A percentile compares a stretch with the other conserved stretches of the same genome.
Conservation (phyloP, 2,888 invertebrate genomes). For the Microplitis deprimator region DNA sequence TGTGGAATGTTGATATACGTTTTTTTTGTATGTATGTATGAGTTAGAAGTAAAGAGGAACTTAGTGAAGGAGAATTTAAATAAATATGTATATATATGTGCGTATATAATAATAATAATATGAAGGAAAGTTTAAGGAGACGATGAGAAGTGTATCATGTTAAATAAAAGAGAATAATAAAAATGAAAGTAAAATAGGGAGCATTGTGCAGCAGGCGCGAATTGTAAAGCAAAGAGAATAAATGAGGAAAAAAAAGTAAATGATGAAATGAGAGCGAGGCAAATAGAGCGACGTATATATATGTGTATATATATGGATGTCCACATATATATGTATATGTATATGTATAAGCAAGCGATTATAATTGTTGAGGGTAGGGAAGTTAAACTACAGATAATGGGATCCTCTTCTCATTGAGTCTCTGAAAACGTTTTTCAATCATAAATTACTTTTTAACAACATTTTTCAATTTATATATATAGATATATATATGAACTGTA, state of each 20-base stretch:
- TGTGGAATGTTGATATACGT: too few relatives aligned
- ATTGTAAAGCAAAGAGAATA: slow-evolving; percentile 26
- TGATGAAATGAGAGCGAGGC: slow-evolving; percentile 19
- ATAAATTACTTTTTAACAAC: slow-evolving; percentile 10
- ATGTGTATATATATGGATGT: not conserved
- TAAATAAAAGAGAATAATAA: slow-evolving; percentile 46
- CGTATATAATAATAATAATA: not conserved
- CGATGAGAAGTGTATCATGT: slow-evolving; percentile 52
- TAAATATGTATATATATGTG: not conserved
- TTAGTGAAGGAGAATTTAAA: not conserved
- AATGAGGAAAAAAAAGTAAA: slow-evolving; percentile 22
- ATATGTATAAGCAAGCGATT: slow-evolving; percentile 13
- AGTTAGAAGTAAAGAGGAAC: not conserved
- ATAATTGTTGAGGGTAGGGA: slow-evolving; percentile 24
- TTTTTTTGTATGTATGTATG: not conserved
- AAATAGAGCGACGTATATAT: slow-evolving; percentile 19
- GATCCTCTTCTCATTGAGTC: not conserved
- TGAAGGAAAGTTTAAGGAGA: slow-evolving; percentile 26
- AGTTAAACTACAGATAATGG: slow-evolving; percentile 31
- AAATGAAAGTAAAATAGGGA: slow-evolving; percentile 45
- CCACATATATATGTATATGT: not conserved
- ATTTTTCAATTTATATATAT: slow-evolving; percentile 29
- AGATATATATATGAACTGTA: too few relatives aligned
- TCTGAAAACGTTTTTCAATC: slow-evolving; percentile 5
- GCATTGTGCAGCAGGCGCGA: slow-evolving; percentile 44